phyloP scores from a whole-genome alignment of 1,140 invertebrate genomes.

The Pristionchus pacificus region DNA sequence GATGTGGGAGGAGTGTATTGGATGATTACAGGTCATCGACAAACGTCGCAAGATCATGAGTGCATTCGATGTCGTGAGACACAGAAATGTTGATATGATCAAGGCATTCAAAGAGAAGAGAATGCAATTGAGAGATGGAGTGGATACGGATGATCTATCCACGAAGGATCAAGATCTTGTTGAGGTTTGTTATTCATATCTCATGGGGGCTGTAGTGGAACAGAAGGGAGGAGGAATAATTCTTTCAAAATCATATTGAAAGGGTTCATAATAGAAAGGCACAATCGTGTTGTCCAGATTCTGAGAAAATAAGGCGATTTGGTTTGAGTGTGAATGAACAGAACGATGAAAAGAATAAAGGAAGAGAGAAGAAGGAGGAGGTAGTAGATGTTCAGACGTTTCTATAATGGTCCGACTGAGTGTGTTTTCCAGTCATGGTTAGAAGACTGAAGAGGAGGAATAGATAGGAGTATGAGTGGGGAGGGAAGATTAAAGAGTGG shows the following conservation, averaged over 20 bases:
- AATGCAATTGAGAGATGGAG: slow-evolving; percentile 67
- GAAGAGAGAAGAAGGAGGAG: too few relatives aligned
- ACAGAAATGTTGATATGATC: slow-evolving; percentile 69
- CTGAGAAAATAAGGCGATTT: too few relatives aligned
- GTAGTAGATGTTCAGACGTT: too few relatives aligned
- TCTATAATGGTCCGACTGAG: too few relatives aligned
- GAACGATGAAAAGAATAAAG: too few relatives aligned
- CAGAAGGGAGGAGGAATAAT: too few relatives aligned
- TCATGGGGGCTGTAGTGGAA: slow-evolving; percentile 17
- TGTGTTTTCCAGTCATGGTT: too few relatives aligned
- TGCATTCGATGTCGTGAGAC: slow-evolving; percentile 70
- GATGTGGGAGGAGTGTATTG: not conserved
- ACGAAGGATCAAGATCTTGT: slow-evolving; percentile 3
- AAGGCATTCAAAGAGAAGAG: slow-evolving; percentile 73
- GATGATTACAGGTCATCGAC: slow-evolving; percentile 72
- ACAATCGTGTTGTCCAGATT: too few relatives aligned
- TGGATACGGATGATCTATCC: not conserved
- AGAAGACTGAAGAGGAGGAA: slow-evolving; percentile 17
- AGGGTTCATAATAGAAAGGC: too few relatives aligned
- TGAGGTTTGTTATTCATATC: slow-evolving; percentile 35
- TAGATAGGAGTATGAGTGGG: slow-evolving; percentile 39
- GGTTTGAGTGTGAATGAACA: too few relatives aligned
- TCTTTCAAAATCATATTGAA: too few relatives aligned
- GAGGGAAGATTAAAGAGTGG: too few relatives aligned
- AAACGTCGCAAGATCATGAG: slow-evolving; percentile 83